Base-by-base conservation (phyloP, 2,797 vertebrate species). In the Harpagifer antarcticus region DNA sequence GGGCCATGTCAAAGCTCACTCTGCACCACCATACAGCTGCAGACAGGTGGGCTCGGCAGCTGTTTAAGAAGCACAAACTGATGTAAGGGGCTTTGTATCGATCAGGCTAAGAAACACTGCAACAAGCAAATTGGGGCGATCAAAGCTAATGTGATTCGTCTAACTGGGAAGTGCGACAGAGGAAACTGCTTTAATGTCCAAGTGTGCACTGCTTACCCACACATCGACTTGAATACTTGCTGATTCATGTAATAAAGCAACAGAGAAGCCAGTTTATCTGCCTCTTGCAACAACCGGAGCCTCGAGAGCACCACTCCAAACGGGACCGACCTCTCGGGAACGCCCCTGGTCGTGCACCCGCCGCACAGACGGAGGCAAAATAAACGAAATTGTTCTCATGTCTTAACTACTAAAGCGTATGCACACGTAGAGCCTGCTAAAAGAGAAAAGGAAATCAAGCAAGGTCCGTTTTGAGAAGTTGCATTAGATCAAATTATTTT, bases 331-430 rank as follows among this genome's bases (percentile, higher is more conserved):
- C 94, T 91, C 91, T 72, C 86, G 94, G 94, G 93, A 94, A 95
- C 95, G 94, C 94, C 94, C 95, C 95, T 95, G 94, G 91, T 90
- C 92, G 92, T 88, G 92, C 92, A 95, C 89, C 91, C 90, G 82
- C 90, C 77, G 87, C 88, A 88, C 88, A 89, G 81, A 93, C 80
- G 81, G 66, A 81, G 70, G 83, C 88, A 86, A 88, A 88, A 85
- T 68, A 85, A 86, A 78, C 86, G 82, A 88, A 85, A 85, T 84
- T 89, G 74, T 90, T 91, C 87, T 93, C 94, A 95, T 95, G 77
- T 93, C 93, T 89, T 78, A 76, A 74, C 84, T 81, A 79, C 78
- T 72, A 63, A 85, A 68, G 52, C 78, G 64, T 74, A 79, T 75
- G 84, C 63, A 83, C 61, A 19, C 37, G 48, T 53, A 57, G 11